Evolutionary conservation across 1,140 invertebrate species (phyloP).

Genomic region (Ganaspis sp.): DNA sequence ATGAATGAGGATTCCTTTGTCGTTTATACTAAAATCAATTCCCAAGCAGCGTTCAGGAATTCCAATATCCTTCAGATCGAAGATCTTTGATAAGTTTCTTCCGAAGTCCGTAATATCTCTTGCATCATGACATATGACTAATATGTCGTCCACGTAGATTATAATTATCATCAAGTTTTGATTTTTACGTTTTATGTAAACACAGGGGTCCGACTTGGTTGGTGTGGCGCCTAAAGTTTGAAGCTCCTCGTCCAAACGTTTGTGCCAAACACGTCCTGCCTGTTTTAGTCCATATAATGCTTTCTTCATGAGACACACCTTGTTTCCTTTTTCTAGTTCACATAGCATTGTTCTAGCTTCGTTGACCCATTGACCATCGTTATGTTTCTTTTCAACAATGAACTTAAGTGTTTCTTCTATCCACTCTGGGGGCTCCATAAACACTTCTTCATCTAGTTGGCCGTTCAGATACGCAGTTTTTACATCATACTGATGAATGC

Average conservation of each 20-base stretch:
- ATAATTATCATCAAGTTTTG: not conserved
- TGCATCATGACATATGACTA: not conserved
- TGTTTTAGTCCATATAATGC: not conserved
- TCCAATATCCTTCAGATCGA: not conserved
- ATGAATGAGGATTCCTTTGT: not conserved
- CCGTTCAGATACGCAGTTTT: conserved; percentile 1
- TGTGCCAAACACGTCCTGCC: not conserved
- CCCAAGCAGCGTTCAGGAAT: not conserved
- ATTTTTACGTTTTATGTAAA: not conserved
- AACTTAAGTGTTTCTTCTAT: not conserved
- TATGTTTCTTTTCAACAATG: not conserved
- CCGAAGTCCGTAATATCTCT: not conserved
- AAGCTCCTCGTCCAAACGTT: not conserved
- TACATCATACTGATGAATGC: conserved; percentile 27
- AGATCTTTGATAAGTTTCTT: not conserved
- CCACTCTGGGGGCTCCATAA: not conserved
- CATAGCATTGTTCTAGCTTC: not conserved
- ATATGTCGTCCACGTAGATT: not conserved
- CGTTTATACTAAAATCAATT: not conserved
- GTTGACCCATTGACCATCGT: not conserved
- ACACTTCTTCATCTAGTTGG: not conserved
- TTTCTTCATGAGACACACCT: too few relatives aligned
- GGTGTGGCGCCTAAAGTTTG: not conserved
- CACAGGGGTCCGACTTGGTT: not conserved
- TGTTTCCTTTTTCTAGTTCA: too few relatives aligned